These are phyloP conservation scores for Tenthredo distinguenda DNA, from an alignment of 2,888 invertebrate species.

Conservation along the genomic window DNA sequence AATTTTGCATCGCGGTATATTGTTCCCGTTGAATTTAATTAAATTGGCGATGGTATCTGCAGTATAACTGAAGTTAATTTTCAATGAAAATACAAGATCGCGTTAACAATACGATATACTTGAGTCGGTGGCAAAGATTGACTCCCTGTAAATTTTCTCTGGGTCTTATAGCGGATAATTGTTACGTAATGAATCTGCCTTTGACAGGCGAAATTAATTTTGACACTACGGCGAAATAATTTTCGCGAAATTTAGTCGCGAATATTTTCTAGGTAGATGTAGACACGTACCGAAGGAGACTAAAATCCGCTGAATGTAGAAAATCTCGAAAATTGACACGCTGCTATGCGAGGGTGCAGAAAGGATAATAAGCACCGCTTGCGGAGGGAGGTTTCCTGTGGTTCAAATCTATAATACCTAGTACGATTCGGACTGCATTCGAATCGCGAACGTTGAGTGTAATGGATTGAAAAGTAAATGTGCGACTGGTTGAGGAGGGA, in stretches of 20 bases:
- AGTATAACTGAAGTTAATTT: too few species aligned
- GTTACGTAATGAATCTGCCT: neutral
- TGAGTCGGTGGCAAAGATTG: neutral
- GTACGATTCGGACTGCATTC: conserved; percentile 35
- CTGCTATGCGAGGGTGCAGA: neutral
- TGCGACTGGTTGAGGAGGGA: neutral
- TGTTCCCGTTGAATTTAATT: neutral
- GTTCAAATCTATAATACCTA: conserved; percentile 29
- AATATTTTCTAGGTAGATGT: neutral
- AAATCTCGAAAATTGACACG: neutral
- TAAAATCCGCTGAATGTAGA: neutral
- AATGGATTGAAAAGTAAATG: conserved; percentile 39
- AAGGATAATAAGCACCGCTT: conserved; percentile 6
- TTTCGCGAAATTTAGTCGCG: neutral
- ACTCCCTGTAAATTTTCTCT: neutral
- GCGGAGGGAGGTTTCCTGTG: conserved; percentile 25
- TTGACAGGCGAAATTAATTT: neutral
- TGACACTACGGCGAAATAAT: neutral
- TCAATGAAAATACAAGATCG: neutral
- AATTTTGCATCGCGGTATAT: neutral
- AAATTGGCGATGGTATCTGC: neutral
- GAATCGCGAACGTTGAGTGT: conserved; percentile 16
- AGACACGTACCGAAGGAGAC: neutral
- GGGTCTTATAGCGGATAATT: neutral
- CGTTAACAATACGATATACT: neutral